Evolutionary conservation across 2,113 vertebrate species (phyloP).

Genomic region (Sprattus sprattus): DNA sequence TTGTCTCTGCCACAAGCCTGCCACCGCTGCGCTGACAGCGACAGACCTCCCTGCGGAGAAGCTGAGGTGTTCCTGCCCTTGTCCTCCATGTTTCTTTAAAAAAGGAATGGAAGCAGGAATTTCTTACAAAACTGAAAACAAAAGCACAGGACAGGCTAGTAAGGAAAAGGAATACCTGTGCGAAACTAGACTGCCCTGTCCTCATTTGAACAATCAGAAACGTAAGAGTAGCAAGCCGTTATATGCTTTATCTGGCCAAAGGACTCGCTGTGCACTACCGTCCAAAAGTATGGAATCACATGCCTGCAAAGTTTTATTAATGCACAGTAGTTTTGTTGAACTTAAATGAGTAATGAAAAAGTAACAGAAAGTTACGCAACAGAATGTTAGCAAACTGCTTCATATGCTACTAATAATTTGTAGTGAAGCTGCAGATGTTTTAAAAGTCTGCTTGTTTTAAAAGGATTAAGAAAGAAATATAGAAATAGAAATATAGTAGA

Average conservation of each 20-base stretch:
- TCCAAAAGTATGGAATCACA: too few species aligned
- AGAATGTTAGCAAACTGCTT: too few species aligned
- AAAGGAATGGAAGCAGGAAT: not conserved
- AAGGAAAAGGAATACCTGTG: not conserved
- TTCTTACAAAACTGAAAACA: not conserved
- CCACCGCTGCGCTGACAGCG: not conserved
- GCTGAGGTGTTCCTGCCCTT: not conserved
- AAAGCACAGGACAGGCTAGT: not conserved
- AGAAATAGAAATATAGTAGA: not conserved
- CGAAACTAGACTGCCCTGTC: not conserved
- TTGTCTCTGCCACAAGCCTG: not conserved
- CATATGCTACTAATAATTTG: too few species aligned
- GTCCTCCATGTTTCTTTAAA: not conserved
- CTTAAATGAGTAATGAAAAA: too few species aligned
- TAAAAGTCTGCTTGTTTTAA: too few species aligned
- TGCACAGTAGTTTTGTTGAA: too few species aligned
- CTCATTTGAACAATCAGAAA: not conserved
- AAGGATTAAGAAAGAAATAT: not conserved
- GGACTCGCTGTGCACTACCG: too few species aligned
- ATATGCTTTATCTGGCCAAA: not conserved
- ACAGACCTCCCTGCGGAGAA: not conserved
- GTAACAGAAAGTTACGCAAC: too few species aligned
- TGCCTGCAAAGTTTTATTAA: too few species aligned
- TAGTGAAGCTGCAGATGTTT: too few species aligned
- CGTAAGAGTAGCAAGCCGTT: too few species aligned